Conservation (phyloP, 1,140 invertebrate species). For the Steinernema khuongi region DNA sequence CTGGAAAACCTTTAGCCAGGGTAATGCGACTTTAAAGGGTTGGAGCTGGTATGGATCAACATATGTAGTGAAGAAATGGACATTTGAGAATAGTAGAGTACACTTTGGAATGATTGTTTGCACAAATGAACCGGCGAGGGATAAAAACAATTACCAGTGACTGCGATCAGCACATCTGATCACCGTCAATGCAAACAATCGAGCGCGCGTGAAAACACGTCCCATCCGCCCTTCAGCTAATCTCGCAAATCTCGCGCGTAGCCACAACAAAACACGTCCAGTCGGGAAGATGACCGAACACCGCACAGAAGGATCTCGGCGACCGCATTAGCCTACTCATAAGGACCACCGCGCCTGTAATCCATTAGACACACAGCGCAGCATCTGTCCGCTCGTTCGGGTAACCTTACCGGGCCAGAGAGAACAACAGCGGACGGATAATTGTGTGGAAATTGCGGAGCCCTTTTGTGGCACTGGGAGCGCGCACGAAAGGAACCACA, state of each 20-base stretch:
- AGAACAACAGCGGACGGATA: not conserved
- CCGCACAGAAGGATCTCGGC: not conserved
- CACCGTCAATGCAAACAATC: too few species aligned
- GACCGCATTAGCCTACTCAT: not conserved
- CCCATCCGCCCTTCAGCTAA: not conserved
- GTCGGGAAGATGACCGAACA: not conserved
- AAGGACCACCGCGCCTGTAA: not conserved
- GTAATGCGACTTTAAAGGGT: too few species aligned
- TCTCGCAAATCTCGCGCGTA: not conserved
- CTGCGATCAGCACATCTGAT: not conserved
- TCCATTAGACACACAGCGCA: conserved; percentile 5
- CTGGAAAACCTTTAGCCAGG: too few species aligned
- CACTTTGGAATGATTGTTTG: too few species aligned
- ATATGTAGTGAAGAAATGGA: too few species aligned
- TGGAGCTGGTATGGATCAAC: too few species aligned
- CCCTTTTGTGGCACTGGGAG: too few species aligned
- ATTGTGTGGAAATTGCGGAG: too few species aligned
- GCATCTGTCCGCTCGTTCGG: not conserved
- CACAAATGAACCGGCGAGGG: too few species aligned
- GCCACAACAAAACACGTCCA: not conserved
- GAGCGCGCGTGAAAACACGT: not conserved
- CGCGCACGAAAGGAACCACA: too few species aligned
- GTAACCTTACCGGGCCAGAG: not conserved
- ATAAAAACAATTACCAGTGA: too few species aligned
- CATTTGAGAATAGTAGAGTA: too few species aligned